Evolutionary conservation across 2,113 vertebrate species (phyloP).

Genomic region (Neofelis nebulosa): DNA sequence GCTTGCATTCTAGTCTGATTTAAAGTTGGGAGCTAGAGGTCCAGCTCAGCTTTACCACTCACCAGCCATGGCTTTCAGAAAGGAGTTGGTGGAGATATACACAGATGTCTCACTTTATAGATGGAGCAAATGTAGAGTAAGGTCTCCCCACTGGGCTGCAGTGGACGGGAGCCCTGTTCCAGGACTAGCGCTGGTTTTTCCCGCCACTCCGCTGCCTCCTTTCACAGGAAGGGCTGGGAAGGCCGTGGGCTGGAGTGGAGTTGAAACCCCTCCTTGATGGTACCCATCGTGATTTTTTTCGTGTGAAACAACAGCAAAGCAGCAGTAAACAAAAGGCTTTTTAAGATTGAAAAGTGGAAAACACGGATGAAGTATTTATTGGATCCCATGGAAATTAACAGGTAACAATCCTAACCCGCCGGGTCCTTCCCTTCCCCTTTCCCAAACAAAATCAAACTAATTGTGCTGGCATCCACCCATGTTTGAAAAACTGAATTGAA

Average conservation of each 20-base stretch:
- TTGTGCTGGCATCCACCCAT: not conserved
- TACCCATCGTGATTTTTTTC: not conserved
- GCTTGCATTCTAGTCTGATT: not conserved
- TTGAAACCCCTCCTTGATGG: not conserved
- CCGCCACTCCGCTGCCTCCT: not conserved
- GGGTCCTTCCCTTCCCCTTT: not conserved
- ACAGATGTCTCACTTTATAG: too few relatives aligned
- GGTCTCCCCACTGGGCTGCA: rapidly evolving
- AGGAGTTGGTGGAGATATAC: not conserved
- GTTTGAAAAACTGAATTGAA: not conserved
- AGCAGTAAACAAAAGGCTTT: not conserved
- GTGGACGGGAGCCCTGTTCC: not conserved
- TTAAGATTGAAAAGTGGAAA: not conserved
- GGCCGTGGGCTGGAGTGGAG: not conserved
- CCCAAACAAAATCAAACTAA: not conserved
- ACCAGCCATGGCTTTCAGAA: not conserved
- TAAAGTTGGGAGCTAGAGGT: not conserved
- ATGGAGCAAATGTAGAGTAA: not conserved
- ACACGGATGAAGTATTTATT: not conserved
- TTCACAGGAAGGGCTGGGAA: not conserved
- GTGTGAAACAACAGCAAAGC: not conserved
- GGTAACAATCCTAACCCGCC: not conserved
- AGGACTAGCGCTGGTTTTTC: not conserved
- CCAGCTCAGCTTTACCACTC: too few relatives aligned
- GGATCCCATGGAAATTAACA: not conserved